A percentile compares a stretch with the other conserved stretches of the same genome.
phyloP scores from a whole-genome alignment of 2,797 vertebrate genomes.

The Carduelis carduelis region DNA sequence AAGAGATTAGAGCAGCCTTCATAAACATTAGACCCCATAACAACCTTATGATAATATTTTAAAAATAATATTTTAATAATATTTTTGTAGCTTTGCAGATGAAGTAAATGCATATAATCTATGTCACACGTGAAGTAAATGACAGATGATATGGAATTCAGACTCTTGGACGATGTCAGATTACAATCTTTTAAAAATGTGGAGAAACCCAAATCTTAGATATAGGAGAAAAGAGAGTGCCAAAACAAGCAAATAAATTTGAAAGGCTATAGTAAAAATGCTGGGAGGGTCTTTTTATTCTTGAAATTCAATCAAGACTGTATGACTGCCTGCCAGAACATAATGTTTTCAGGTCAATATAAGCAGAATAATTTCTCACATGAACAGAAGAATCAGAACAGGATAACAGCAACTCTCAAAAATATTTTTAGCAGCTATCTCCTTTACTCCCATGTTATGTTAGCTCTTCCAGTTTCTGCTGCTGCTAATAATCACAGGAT shows the following conservation, averaged over 20 bases:
- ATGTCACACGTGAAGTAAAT: not conserved
- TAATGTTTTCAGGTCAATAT: slow-evolving; percentile 12
- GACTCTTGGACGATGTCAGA: not conserved
- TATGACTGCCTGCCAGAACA: not conserved
- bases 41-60: not conserved
- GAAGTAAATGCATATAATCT: not conserved
- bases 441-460: not conserved
- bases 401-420: not conserved
- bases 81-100: not conserved
- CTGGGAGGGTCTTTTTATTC: not conserved
- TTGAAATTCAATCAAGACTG: not conserved
- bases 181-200: slow-evolving; percentile 16
- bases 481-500: slow-evolving; percentile 43
- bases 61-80: no score
- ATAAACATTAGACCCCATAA: not conserved
- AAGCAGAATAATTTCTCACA: not conserved
- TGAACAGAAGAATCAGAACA: not conserved
- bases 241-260: slow-evolving; percentile 38
- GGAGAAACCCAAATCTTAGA: not conserved
- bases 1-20: not conserved
- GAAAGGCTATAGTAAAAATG: not conserved
- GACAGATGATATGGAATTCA: not conserved
- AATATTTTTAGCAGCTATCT: not conserved
- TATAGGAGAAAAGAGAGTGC: not conserved
- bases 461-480: slow-evolving; percentile 10